These are phyloP conservation scores for Tetrao urogallus DNA, from an alignment of 2,113 vertebrate genomes.

Conservation along the genomic window DNA sequence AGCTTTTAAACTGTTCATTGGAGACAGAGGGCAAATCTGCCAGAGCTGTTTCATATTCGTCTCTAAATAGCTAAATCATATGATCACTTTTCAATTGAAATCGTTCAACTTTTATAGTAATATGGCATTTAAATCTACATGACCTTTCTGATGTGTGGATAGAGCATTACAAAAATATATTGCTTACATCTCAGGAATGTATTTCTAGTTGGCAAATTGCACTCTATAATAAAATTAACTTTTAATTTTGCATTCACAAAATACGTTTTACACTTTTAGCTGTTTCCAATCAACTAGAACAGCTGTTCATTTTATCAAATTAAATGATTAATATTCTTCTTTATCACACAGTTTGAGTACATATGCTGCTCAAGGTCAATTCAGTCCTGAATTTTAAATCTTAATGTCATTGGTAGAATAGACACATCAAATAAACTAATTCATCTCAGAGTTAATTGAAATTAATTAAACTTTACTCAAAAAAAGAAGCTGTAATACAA, in stretches of 20 bases:
- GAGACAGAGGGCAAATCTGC: neutral
- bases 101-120: conserved; percentile 57
- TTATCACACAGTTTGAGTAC: conserved; percentile 58
- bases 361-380: conserved; percentile 49
- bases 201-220: conserved; percentile 66
- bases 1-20: conserved; percentile 15
- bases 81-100: conserved; percentile 63
- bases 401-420: conserved; percentile 22
- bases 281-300: conserved; percentile 63
- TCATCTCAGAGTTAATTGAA: conserved; percentile 24
- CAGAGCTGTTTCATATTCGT: conserved; percentile 5
- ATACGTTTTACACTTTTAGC: conserved; percentile 65
- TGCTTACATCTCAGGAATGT: conserved; percentile 62
- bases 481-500: neutral
- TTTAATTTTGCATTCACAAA: conserved; percentile 62
- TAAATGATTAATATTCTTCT: conserved; percentile 61
- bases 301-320: conserved; percentile 63
- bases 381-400: conserved; percentile 40
- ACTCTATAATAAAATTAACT: conserved; percentile 58
- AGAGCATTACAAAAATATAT: conserved; percentile 60
- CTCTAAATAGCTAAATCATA: conserved; percentile 62
- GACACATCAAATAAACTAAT: neutral
- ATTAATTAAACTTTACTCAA: neutral
- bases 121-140: conserved; percentile 60
- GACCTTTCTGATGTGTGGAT: conserved; percentile 60